Evolutionary conservation across 2,113 vertebrate species (phyloP).

Genomic region (human (Homo sapiens)): DNA sequence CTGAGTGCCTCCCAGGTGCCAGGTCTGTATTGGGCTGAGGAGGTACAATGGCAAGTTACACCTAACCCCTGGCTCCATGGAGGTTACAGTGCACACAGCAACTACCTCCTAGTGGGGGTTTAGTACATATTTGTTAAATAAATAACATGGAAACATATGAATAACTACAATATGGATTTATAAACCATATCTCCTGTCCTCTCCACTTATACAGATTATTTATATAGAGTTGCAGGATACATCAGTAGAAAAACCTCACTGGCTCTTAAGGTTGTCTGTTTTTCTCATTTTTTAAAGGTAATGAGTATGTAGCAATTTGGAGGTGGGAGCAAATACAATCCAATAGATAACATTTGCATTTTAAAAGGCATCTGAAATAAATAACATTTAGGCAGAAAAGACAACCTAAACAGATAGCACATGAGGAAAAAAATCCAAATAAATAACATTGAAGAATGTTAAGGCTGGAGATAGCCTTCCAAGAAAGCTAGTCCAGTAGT

Average conservation of each 20-base stretch:
- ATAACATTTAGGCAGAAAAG: neutral
- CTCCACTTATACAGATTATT: neutral
- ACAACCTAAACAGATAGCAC: neutral
- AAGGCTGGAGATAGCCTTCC: neutral
- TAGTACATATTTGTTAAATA: neutral
- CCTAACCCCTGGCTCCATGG: neutral
- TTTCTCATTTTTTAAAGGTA: neutral
- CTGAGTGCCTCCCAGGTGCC: neutral
- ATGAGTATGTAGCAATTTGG: neutral
- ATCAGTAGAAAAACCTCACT: neutral
- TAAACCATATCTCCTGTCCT: neutral
- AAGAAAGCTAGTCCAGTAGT: neutral
- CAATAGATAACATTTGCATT: neutral
- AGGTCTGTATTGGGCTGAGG: neutral
- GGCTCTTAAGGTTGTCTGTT: neutral
- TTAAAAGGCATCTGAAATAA: neutral
- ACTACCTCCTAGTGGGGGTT: fast-evolving
- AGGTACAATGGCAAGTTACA: neutral
- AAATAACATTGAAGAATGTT: neutral
- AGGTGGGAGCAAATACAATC: neutral
- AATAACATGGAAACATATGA: neutral
- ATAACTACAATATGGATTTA: neutral
- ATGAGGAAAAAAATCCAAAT: neutral
- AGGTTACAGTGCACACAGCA: neutral
- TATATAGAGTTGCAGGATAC: neutral